Conservation (phyloP, 2,888 invertebrate species). For the Acleris holmiana region DNA sequence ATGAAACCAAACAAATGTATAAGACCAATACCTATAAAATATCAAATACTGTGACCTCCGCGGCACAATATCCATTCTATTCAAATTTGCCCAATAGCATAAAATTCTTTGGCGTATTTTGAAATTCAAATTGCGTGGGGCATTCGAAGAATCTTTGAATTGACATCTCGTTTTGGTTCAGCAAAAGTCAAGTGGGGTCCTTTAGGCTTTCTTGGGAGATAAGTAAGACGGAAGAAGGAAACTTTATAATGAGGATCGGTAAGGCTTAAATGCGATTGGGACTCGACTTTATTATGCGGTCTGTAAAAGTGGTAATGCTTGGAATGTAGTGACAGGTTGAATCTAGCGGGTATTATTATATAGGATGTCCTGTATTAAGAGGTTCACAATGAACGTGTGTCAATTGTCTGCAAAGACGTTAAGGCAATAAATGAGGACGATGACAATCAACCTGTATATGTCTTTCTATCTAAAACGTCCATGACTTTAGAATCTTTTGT, state of each 20-base stretch:
- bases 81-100: slow-evolving; percentile 20
- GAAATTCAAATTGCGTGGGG: slow-evolving; percentile 29
- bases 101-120: slow-evolving; percentile 28
- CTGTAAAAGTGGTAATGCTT: too few relatives aligned
- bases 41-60: slow-evolving; percentile 11
- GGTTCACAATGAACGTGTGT: too few relatives aligned
- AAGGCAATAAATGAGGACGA: too few relatives aligned
- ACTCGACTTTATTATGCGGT: neutral
- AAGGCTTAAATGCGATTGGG: neutral
- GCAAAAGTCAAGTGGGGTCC: slow-evolving; percentile 27
- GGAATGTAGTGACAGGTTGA: too few relatives aligned
- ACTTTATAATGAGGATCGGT: slow-evolving; percentile 32
- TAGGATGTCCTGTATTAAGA: too few relatives aligned
- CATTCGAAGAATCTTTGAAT: slow-evolving; percentile 21
- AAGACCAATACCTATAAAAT: slow-evolving; percentile 20
- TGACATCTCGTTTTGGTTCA: slow-evolving; percentile 29
- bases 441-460: too few relatives aligned
- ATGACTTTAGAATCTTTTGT: too few relatives aligned
- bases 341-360: too few relatives aligned
- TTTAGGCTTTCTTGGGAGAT: slow-evolving; percentile 23
- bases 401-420: too few relatives aligned
- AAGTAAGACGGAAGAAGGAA: slow-evolving; percentile 13
- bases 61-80: slow-evolving; percentile 19
- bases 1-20: neutral
- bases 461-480: too few relatives aligned